These are phyloP conservation scores for Otolemur garnettii DNA, from an alignment of 2,113 vertebrate species.

Conservation along the genomic window DNA sequence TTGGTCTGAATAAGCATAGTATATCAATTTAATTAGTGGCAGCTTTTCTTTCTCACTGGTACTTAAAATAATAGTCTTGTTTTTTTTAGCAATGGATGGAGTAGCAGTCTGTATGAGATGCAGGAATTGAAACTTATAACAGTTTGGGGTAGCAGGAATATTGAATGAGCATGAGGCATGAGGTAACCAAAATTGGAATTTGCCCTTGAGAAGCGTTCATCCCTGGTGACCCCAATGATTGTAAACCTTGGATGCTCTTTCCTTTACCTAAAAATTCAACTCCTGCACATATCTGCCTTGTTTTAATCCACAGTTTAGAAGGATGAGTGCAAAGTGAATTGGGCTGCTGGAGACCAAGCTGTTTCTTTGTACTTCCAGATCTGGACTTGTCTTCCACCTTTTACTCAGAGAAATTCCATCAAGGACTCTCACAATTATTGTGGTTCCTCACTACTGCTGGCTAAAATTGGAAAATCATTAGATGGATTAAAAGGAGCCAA, in stretches of 20 bases:
- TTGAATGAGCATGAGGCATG: too few relatives aligned
- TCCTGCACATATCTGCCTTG: neutral
- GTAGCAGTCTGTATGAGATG: neutral
- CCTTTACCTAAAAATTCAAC: neutral
- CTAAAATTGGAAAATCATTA: slow-evolving; percentile 77
- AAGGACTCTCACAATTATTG: neutral
- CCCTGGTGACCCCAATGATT: neutral
- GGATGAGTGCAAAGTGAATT: neutral
- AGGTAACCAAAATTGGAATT: neutral
- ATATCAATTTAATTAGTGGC: neutral
- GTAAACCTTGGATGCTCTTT: neutral
- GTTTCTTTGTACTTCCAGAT: neutral
- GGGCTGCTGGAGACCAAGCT: neutral
- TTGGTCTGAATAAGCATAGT: neutral
- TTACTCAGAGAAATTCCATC: slow-evolving; percentile 31
- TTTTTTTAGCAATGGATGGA: neutral
- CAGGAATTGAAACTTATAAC: neutral
- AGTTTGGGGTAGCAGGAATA: neutral
- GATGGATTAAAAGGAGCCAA: slow-evolving; percentile 62
- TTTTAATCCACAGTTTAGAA: slow-evolving; percentile 3
- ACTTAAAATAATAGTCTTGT: neutral
- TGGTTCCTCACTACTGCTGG: neutral
- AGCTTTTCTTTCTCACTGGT: neutral
- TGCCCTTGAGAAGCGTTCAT: neutral
- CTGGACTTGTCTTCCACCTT: neutral